A percentile compares a stretch with the other conserved stretches of the same genome.
Evolutionary conservation across 2,113 vertebrate genomes (phyloP).

Genomic region (Hystrix brachyura): DNA sequence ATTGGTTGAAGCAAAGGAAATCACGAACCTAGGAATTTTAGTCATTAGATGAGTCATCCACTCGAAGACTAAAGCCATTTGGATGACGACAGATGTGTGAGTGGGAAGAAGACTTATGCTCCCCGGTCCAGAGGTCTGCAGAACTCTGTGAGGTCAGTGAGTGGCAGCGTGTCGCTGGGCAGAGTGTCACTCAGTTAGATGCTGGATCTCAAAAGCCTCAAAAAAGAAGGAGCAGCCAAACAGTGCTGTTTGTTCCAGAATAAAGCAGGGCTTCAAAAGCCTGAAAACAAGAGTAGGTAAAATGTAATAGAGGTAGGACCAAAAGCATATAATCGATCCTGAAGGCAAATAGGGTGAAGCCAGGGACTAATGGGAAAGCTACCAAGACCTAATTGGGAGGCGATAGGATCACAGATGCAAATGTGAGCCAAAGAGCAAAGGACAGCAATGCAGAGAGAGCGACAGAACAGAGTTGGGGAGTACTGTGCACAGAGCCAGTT

Average conservation of each 20-base stretch:
- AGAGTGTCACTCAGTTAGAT: neutral
- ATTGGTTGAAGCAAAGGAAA: slow-evolving; percentile 28
- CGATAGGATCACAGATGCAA: neutral
- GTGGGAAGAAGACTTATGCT: neutral
- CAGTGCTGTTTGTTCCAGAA: neutral
- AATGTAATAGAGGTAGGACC: neutral
- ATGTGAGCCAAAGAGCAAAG: neutral
- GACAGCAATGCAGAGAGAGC: neutral
- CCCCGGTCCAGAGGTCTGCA: neutral
- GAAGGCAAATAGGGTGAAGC: slow-evolving; percentile 15
- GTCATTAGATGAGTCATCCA: slow-evolving; percentile 44
- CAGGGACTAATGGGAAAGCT: neutral
- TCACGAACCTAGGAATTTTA: neutral
- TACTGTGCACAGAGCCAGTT: neutral
- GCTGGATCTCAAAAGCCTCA: neutral
- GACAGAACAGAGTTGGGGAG: neutral
- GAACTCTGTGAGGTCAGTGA: neutral
- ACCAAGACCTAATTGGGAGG: neutral
- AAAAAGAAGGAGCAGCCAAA: neutral
- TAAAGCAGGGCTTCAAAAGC: neutral
- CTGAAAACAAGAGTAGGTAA: neutral
- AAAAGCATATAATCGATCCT: neutral
- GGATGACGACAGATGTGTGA: neutral
- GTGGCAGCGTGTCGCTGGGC: neutral
- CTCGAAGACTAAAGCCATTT: slow-evolving; percentile 30